Base-by-base conservation (phyloP, 2,888 invertebrate genomes). In the Himalopsyche tibetana region DNA sequence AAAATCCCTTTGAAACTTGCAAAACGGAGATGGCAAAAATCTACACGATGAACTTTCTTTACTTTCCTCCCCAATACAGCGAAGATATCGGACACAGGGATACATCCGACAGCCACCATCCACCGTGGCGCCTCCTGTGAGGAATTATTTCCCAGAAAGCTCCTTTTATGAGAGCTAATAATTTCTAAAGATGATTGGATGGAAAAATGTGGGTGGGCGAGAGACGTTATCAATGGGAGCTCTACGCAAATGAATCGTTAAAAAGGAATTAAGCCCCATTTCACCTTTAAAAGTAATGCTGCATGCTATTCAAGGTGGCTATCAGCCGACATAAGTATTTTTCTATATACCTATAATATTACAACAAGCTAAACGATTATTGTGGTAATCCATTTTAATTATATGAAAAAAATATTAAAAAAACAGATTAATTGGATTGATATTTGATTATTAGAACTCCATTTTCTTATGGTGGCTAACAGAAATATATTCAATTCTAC, bases 1-100 rank as follows among this genome's bases (percentile, higher is more conserved):
- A 85, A 85, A 82, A 81, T 85, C 82, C 74, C 82, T 85, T 81
- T 85, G 85, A 85, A 82, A 69, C 38, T 56, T 84, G 56, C 81
- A 74, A 38, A 55, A 69, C 40, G 63, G 79, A 74, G 79, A 82
- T 80, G 80, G 82, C 82, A 84, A 82, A 84, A 86, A 86, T 86
- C 86, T 84, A 82, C 86, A 86, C 86, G 84, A 86, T 85, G 85
- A 85, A 85, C 85, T 85, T 85, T 82, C 82, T 85, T 82, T 81
- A 56, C 82, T 85, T 82, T 55, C 85, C 85, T 55, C 40, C n/a
- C 85, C 56, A 42, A 17, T 79, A 19, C 42, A 74, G 38, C 15
- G 12, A 74, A 74, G 74, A 74, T 36, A 74, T 74, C 74, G 74
- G 74, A 74, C 74, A 74, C 74, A 38, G 74, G 74, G 74, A 74